phyloP scores from a whole-genome alignment of 2,797 vertebrate species.

The Acanthurus leucopareius region DNA sequence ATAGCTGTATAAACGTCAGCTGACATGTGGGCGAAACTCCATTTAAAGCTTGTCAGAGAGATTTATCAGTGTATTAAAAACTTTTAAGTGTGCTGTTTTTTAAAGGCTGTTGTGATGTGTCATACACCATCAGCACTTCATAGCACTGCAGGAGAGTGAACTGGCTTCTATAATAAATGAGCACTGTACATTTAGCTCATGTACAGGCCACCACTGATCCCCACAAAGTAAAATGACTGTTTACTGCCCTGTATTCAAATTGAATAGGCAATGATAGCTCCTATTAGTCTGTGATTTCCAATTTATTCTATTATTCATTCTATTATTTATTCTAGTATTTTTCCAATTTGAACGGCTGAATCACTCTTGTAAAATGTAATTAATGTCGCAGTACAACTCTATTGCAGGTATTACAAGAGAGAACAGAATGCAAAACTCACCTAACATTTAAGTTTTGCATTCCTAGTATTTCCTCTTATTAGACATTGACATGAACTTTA shows the following conservation, averaged over 20 bases:
- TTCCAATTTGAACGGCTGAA: not conserved
- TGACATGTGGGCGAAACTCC: slow-evolving; percentile 72
- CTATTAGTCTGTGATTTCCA: slow-evolving; percentile 19
- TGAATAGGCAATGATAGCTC: not conserved
- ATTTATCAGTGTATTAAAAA: slow-evolving; percentile 78
- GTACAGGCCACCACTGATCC: slow-evolving; percentile 11
- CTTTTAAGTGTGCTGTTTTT: slow-evolving; percentile 67
- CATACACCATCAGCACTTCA: slow-evolving; percentile 38
- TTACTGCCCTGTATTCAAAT: slow-evolving; percentile 5
- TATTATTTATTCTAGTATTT: no score
- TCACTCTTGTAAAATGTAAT: not conserved
- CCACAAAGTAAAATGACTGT: slow-evolving; percentile 14
- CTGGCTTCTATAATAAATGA: slow-evolving; percentile 34
- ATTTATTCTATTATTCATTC: no score
- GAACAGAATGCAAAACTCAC: not conserved
- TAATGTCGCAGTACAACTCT: not conserved
- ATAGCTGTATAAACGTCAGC: slow-evolving; percentile 79
- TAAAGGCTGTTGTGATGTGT: slow-evolving; percentile 44
- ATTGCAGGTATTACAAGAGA: not conserved
- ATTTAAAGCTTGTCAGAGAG: slow-evolving; percentile 78
- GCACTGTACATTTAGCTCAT: slow-evolving; percentile 38
- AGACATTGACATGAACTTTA: not conserved
- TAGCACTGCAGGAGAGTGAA: slow-evolving; percentile 35
- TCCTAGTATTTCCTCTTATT: not conserved
- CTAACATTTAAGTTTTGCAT: not conserved